Conservation (phyloP, 2,888 invertebrate species). For the Neoascia interrupta region DNA sequence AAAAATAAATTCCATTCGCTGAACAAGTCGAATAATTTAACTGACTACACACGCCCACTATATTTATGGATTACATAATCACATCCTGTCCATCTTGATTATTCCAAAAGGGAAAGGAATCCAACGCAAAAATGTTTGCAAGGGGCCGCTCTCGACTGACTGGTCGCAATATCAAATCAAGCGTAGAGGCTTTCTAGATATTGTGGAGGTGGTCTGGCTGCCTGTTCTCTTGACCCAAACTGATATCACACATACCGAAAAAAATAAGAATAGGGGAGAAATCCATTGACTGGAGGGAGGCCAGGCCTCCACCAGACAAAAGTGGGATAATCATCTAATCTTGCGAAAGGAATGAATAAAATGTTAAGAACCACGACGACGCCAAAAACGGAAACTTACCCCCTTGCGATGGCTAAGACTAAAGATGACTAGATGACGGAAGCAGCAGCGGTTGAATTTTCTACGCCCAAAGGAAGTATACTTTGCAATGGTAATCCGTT, state of each 20-base stretch:
- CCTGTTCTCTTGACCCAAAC: constrained; percentile 11
- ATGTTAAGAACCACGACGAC: constrained; percentile 33
- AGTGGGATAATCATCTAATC: constrained; percentile 44
- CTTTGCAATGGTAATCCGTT: constrained; percentile 51
- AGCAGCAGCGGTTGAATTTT: constrained; percentile 5
- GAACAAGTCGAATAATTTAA: constrained; percentile 26
- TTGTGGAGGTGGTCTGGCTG: no score
- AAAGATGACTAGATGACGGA: constrained; percentile 1
- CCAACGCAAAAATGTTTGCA: no score
- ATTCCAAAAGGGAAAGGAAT: neutral
- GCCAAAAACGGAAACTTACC: constrained; percentile 48
- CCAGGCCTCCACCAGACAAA: neutral
- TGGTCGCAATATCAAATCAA: constrained; percentile 36
- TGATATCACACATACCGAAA: neutral
- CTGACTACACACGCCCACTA: constrained; percentile 34
- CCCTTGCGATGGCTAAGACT: neutral
- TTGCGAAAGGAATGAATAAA: constrained; percentile 20
- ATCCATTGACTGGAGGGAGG: no score
- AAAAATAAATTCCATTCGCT: neutral
- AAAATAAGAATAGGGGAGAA: no score
- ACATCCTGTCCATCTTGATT: constrained; percentile 10
- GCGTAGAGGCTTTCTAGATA: no score
- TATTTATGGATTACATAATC: constrained; percentile 58
- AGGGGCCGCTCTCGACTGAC: constrained; percentile 6
- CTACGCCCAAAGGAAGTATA: constrained; percentile 12